Evolutionary conservation across 2,113 vertebrate genomes (phyloP).

Genomic region (Origma solitaria): DNA sequence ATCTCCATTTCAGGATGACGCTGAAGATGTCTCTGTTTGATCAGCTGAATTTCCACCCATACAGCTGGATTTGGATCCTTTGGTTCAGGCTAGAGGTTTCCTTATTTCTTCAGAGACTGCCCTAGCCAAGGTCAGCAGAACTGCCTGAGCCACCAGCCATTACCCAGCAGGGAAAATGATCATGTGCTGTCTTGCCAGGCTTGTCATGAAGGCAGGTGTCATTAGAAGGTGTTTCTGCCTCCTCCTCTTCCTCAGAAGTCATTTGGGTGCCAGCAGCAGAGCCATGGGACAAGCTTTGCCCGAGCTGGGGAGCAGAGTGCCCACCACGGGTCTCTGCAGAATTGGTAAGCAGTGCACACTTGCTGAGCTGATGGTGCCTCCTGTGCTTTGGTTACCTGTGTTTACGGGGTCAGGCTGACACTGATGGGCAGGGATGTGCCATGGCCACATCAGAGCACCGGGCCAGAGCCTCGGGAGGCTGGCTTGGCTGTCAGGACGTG

Average conservation of each 20-base stretch:
- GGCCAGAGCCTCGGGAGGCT: background rate
- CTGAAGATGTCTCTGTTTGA: background rate
- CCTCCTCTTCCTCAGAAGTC: background rate
- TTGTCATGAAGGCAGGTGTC: background rate
- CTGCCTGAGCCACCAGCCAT: background rate
- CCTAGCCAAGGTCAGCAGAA: background rate
- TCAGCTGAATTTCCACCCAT: background rate
- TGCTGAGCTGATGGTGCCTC: background rate
- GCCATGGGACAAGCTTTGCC: background rate
- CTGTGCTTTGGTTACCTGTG: background rate
- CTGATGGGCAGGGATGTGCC: background rate
- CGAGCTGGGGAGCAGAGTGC: background rate
- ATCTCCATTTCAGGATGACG: background rate
- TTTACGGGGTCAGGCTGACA: conserved; percentile 11
- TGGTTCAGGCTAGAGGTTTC: background rate
- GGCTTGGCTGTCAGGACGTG: background rate
- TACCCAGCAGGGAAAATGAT: background rate
- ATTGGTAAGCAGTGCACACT: background rate
- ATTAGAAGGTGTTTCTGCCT: background rate
- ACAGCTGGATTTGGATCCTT: background rate
- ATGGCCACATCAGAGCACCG: background rate
- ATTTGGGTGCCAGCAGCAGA: background rate
- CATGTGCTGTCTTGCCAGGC: background rate
- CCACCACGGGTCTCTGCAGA: background rate
- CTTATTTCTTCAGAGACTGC: background rate